phyloP scores from a whole-genome alignment of 2,797 vertebrate species.

The Oryzias dopingdopingensis region DNA sequence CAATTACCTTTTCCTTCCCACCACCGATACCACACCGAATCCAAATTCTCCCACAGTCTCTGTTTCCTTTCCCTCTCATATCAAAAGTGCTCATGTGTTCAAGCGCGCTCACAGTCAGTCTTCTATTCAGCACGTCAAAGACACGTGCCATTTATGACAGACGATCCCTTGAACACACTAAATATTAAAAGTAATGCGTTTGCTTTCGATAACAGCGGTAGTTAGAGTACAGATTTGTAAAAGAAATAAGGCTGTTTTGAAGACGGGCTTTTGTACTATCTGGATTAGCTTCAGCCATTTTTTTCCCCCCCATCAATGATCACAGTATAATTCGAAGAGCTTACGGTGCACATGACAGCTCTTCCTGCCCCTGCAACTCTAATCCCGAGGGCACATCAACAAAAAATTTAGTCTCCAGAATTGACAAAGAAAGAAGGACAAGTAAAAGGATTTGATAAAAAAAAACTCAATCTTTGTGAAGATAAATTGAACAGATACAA shows the following conservation, averaged over 20 bases:
- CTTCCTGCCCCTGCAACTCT: slow-evolving; percentile 56
- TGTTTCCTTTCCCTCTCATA: slow-evolving; percentile 50
- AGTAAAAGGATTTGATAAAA: slow-evolving; percentile 41
- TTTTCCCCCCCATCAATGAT: slow-evolving; percentile 42
- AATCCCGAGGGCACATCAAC: slow-evolving; percentile 53
- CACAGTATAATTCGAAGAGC: slow-evolving; percentile 47
- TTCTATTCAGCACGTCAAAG: slow-evolving; percentile 63
- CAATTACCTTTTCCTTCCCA: slow-evolving; percentile 72
- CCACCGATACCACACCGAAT: slow-evolving; percentile 56
- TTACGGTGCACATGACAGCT: slow-evolving; percentile 62
- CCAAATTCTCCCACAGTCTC: slow-evolving; percentile 62
- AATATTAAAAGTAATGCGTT: slow-evolving; percentile 47
- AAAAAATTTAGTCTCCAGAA: slow-evolving; percentile 52
- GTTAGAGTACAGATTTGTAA: slow-evolving; percentile 34
- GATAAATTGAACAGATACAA: too few relatives aligned
- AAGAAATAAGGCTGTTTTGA: slow-evolving; percentile 17
- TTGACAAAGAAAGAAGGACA: slow-evolving; percentile 28
- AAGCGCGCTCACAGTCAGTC: slow-evolving; percentile 21
- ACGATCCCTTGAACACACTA: slow-evolving; percentile 52
- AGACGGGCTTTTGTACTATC: slow-evolving; percentile 27
- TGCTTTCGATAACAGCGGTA: slow-evolving; percentile 19
- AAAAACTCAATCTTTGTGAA: slow-evolving; percentile 25
- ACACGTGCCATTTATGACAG: slow-evolving; percentile 51
- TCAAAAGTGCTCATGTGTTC: slow-evolving; percentile 69
- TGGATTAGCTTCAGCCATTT: slow-evolving; percentile 36